phyloP scores from a whole-genome alignment of 2,888 invertebrate species.

The Merodon equestris region DNA sequence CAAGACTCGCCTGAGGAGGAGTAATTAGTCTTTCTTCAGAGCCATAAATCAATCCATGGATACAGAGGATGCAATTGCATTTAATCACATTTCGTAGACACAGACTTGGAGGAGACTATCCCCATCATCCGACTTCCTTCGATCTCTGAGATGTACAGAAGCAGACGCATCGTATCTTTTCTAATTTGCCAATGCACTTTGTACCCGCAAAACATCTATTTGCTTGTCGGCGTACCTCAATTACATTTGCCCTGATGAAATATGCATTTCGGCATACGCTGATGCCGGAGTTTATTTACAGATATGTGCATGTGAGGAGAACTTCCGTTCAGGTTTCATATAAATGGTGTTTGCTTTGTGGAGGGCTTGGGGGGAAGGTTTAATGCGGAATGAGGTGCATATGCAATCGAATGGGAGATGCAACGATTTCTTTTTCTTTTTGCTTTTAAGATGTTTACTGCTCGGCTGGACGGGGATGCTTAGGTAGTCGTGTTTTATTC shows the following conservation, averaged over 20 bases:
- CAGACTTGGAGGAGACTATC: slow-evolving; percentile 32
- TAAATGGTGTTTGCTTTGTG: slow-evolving; percentile 66
- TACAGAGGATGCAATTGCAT: slow-evolving; percentile 54
- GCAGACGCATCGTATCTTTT: too few species aligned
- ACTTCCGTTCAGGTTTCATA: slow-evolving; percentile 69
- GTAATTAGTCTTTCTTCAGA: slow-evolving; percentile 66
- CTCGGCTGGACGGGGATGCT: slow-evolving; percentile 28
- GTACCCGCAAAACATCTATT: slow-evolving; percentile 59
- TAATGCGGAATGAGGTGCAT: slow-evolving; percentile 18
- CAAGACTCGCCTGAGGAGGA: slow-evolving; percentile 24
- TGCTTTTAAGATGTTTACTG: slow-evolving; percentile 56
- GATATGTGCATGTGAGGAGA: slow-evolving; percentile 68
- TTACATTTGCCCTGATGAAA: slow-evolving; percentile 70
- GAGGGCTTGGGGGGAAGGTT: too few species aligned
- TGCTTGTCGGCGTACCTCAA: slow-evolving; percentile 63
- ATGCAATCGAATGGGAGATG: slow-evolving; percentile 7
- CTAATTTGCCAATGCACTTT: slow-evolving; percentile 61
- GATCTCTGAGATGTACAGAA: too few species aligned
- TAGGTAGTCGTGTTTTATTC: slow-evolving; percentile 43
- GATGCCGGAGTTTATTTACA: slow-evolving; percentile 70
- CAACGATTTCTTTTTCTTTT: slow-evolving; percentile 11
- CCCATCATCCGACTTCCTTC: too few species aligned
- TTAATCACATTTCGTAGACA: slow-evolving; percentile 53
- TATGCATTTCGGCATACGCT: slow-evolving; percentile 67
- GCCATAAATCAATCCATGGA: slow-evolving; percentile 68